phyloP scores from a whole-genome alignment of 2,888 invertebrate genomes.

The Sinopyrophorus schimmeli region DNA sequence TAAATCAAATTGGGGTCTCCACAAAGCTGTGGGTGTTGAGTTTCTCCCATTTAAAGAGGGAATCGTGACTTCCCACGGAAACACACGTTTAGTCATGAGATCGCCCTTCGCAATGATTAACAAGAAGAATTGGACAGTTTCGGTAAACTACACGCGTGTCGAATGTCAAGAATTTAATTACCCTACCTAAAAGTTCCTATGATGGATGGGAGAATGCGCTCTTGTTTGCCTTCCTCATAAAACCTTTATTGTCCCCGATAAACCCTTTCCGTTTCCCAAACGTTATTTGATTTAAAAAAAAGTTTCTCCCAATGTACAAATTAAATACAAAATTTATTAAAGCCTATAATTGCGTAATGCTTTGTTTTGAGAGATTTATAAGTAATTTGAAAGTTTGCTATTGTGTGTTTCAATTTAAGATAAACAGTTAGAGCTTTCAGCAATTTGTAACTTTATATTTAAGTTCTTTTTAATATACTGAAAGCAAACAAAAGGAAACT shows the following conservation, averaged over 20 bases:
- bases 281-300: no score
- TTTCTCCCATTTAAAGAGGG: no score
- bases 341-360: no score
- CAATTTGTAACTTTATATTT: constrained; percentile 18
- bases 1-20: no score
- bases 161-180: constrained; percentile 33
- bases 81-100: constrained; percentile 14
- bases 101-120: constrained; percentile 17
- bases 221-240: constrained; percentile 26
- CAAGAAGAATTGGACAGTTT: constrained; percentile 19
- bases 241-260: background rate
- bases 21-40: no score
- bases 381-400: no score
- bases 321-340: no score
- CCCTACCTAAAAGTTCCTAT: constrained; percentile 31
- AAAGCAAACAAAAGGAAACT: constrained; percentile 24
- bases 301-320: no score
- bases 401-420: no score
- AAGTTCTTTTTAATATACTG: constrained; percentile 11
- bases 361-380: no score
- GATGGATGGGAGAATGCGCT: constrained; percentile 31
- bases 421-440: constrained; percentile 2
- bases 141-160: constrained; percentile 30
- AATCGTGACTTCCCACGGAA: constrained; percentile 34
- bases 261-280: no score